Evolutionary conservation across 2,888 invertebrate genomes (phyloP).

Genomic region (Agonopterix subpropinquella): DNA sequence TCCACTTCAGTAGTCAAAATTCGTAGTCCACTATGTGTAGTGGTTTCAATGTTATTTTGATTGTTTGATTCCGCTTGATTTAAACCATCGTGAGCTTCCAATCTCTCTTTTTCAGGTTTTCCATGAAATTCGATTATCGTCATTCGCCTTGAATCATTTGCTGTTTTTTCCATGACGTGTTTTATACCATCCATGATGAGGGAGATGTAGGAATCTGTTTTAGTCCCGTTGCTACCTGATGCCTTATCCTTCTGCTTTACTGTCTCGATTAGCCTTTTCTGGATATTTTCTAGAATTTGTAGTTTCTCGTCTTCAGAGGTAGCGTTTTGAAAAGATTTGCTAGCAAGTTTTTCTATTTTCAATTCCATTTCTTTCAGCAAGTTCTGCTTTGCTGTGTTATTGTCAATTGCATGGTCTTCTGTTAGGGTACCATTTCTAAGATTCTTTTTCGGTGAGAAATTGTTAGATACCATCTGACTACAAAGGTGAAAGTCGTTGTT

Average conservation of each 20-base stretch:
- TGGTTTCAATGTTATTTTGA: no score
- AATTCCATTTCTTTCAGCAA: constrained; percentile 18
- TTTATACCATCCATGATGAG: constrained; percentile 24
- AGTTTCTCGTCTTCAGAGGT: constrained; percentile 22
- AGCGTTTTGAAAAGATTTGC: constrained; percentile 19
- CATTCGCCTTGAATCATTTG: constrained; percentile 10
- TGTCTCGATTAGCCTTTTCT: constrained; percentile 18
- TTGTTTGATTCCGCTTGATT: no score
- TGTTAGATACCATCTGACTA: not conserved
- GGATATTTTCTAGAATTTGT: constrained; percentile 23
- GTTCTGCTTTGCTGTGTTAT: constrained; percentile 3
- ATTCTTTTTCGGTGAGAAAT: no score
- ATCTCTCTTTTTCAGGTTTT: no score
- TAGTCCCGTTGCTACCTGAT: constrained; percentile 11
- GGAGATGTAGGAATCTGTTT: constrained; percentile 21
- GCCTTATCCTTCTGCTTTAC: constrained; percentile 18
- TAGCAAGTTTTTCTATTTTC: constrained; percentile 30
- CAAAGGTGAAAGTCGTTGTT: constrained; percentile 5
- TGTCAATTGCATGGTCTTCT: not conserved
- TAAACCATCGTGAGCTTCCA: no score
- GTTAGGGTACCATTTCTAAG: no score
- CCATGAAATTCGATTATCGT: constrained; percentile 7
- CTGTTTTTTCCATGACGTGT: constrained; percentile 15
- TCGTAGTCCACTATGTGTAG: no score
- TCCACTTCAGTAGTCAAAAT: not conserved